Evolutionary conservation across 2,113 vertebrate genomes (phyloP).

Genomic region (Gnathonemus longibarbis): DNA sequence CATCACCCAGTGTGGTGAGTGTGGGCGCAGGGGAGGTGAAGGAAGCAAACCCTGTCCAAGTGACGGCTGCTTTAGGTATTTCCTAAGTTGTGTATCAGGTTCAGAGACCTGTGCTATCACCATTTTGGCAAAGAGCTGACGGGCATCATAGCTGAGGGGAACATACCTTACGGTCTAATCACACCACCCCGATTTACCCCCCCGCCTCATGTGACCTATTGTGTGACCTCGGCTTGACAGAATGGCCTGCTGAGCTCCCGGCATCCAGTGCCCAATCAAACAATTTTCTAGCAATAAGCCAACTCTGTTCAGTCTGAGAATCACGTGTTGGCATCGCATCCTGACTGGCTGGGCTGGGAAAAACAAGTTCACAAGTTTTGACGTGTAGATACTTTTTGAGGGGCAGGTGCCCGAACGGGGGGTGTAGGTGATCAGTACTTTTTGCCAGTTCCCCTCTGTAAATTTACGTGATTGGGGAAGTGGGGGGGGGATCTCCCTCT

Average conservation of each 20-base stretch:
- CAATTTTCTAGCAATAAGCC: conserved; percentile 13
- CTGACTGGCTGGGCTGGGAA: neutral
- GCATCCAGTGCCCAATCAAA: conserved; percentile 10
- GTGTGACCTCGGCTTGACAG: neutral
- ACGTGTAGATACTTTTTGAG: neutral
- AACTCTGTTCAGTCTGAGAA: neutral
- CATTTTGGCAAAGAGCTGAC: neutral
- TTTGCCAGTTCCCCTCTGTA: neutral
- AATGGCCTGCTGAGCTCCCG: neutral
- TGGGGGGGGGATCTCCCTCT: neutral
- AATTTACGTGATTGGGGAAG: neutral
- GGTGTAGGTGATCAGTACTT: neutral
- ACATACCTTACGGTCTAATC: neutral
- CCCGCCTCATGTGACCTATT: conserved; percentile 4
- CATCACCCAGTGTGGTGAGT: conserved; percentile 84
- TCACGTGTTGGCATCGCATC: neutral
- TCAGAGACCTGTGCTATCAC: neutral
- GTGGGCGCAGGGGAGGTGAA: neutral
- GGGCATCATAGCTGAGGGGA: neutral
- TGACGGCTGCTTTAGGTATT: neutral
- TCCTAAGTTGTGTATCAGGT: neutral
- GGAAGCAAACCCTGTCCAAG: neutral
- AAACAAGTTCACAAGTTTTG: neutral
- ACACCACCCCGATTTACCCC: neutral
- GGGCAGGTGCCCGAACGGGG: neutral